Conservation (phyloP, 2,888 invertebrate genomes). For the Eupithecia exiguata region DNA sequence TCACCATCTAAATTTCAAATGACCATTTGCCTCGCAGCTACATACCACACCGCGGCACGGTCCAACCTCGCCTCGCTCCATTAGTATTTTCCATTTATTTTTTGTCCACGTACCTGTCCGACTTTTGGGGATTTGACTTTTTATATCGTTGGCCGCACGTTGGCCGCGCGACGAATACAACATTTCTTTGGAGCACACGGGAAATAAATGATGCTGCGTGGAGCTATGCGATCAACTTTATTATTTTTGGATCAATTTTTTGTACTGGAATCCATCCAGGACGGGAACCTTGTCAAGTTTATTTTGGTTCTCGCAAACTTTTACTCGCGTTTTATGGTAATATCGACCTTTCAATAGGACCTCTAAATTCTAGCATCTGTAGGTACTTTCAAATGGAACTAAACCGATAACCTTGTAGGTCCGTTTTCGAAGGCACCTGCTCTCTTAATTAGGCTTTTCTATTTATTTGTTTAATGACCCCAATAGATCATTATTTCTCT, state of each 20-base stretch:
- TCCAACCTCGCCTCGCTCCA: conserved; percentile 78
- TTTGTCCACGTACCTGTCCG: conserved; percentile 83
- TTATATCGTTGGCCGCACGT: conserved; percentile 58
- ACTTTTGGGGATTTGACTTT: conserved; percentile 80
- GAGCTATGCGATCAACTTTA: conserved; percentile 66
- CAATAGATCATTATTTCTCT: conserved; percentile 12
- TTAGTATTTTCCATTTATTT: conserved; percentile 84
- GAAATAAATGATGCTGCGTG: conserved; percentile 79
- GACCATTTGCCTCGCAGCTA: conserved; percentile 44
- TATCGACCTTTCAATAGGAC: background rate
- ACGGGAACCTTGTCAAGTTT: conserved; percentile 14
- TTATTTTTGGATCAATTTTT: conserved; percentile 75
- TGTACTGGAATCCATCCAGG: conserved; percentile 39
- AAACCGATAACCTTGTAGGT: background rate
- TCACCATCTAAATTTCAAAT: background rate
- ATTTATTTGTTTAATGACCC: conserved; percentile 10
- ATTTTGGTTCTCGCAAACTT: conserved; percentile 19
- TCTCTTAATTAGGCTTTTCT: background rate
- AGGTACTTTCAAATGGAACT: background rate
- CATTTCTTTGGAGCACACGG: conserved; percentile 76
- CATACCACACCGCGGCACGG: conserved; percentile 64
- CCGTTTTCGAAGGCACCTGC: conserved; percentile 4
- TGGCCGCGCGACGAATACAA: conserved; percentile 80
- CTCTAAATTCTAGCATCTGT: background rate
- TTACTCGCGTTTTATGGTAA: background rate